These are phyloP conservation scores for Zoanthus gigantus DNA, from an alignment of 92 coral and sea anemone genomes.

Conservation along the genomic window DNA sequence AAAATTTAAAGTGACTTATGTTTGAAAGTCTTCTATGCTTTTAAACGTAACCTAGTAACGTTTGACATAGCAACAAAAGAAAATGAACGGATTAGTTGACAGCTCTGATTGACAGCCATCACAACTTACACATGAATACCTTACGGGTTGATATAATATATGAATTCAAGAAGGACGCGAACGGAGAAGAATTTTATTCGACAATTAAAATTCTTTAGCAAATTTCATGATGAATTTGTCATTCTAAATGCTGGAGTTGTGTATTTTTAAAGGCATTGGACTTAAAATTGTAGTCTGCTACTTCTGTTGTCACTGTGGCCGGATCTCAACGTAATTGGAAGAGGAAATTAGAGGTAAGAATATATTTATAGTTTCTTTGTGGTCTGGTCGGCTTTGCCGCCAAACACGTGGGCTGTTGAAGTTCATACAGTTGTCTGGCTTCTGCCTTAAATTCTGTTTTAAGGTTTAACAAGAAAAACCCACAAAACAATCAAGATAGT, in stretches of 20 bases:
- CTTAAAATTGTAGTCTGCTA: neutral
- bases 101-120: conserved; percentile 35
- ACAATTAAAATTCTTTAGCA: conserved; percentile 10
- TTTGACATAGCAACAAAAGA: neutral
- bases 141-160: conserved; percentile 13
- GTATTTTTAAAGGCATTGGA: neutral
- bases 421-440: neutral
- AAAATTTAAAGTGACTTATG: neutral
- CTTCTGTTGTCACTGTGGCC: conserved; percentile 33
- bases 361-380: conserved; percentile 43
- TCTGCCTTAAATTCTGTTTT: neutral
- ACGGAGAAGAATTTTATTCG: conserved; percentile 5
- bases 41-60: neutral
- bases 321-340: conserved; percentile 31
- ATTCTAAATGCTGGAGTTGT: neutral
- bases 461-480: neutral
- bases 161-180: conserved; percentile 25
- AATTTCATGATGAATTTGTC: neutral
- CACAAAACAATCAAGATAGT: neutral
- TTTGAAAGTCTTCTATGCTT: neutral
- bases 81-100: conserved; percentile 24
- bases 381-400: conserved; percentile 21
- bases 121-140: conserved; percentile 28
- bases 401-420: conserved; percentile 41
- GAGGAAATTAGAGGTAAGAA: conserved; percentile 50